These are phyloP conservation scores for Cyprinus carpio DNA, from an alignment of 2,113 vertebrate species.

Conservation along the genomic window DNA sequence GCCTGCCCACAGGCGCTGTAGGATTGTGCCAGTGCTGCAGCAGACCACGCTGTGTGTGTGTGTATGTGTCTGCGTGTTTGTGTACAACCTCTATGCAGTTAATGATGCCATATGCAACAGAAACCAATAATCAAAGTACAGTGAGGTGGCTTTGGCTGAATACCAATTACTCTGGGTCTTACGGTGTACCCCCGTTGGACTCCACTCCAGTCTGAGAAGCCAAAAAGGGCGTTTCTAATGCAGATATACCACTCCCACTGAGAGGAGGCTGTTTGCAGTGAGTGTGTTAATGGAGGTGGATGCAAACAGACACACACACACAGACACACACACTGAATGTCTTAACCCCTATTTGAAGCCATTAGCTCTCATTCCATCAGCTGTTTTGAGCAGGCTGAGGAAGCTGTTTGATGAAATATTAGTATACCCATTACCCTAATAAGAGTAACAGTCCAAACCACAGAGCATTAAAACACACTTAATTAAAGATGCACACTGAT, in stretches of 20 bases:
- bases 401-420: conserved; percentile 30
- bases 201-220: conserved; percentile 33
- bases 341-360: conserved; percentile 35
- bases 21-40: conserved; percentile 20
- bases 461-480: conserved; percentile 21
- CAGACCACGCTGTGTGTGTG: conserved; percentile 9
- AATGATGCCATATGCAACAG: conserved; percentile 35
- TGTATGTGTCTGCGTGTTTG: conserved; percentile 9
- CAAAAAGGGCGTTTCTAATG: conserved; percentile 26
- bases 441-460: conserved; percentile 32
- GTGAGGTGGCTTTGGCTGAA: conserved; percentile 31
- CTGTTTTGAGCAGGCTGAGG: conserved; percentile 40
- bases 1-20: conserved; percentile 28
- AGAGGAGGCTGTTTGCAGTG: conserved; percentile 10
- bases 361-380: conserved; percentile 47
- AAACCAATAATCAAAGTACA: conserved; percentile 32
- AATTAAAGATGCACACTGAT: conserved; percentile 25
- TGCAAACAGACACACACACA: not conserved
- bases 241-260: conserved; percentile 9
- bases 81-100: conserved; percentile 2
- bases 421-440: conserved; percentile 35
- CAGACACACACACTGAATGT: not conserved
- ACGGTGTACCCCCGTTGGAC: conserved; percentile 6
- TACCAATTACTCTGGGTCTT: conserved; percentile 5
- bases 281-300: not conserved